phyloP scores from a whole-genome alignment of 64 coral and sea anemone species.

The Pocillopora verrucosa region DNA sequence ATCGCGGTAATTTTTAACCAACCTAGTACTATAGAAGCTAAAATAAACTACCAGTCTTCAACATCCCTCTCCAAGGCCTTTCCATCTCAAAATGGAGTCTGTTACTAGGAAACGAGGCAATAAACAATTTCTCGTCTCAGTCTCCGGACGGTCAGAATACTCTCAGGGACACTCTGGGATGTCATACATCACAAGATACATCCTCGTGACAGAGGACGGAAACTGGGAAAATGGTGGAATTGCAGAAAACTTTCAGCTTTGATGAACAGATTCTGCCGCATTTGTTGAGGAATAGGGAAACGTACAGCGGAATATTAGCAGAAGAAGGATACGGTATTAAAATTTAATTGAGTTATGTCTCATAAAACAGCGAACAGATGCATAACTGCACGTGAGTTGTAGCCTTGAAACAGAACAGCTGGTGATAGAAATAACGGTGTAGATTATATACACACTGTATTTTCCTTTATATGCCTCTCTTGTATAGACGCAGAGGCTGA shows the following conservation, averaged over 20 bases:
- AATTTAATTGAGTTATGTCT: not conserved
- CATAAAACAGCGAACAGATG: not conserved
- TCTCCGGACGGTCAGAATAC: not conserved
- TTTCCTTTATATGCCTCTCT: not conserved
- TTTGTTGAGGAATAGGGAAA: conserved; percentile 66
- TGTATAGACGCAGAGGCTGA: conserved; percentile 24
- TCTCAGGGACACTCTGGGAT: not conserved
- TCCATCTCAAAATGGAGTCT: not conserved
- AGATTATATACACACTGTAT: too few relatives aligned
- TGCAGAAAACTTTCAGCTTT: conserved; percentile 76
- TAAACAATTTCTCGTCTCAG: conserved; percentile 17
- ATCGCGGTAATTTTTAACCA: conserved; percentile 1
- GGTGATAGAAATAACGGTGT: too few relatives aligned
- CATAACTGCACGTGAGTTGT: not conserved
- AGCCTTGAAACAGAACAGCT: too few relatives aligned
- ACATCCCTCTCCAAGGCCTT: not conserved
- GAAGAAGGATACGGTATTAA: conserved; percentile 57
- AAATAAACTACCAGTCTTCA: not conserved
- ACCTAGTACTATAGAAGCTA: not conserved
- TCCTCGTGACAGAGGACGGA: not conserved
- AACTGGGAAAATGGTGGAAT: conserved; percentile 51
- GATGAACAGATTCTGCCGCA: conserved; percentile 74
- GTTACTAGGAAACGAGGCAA: conserved; percentile 37
- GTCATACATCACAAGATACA: not conserved
- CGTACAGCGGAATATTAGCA: conserved; percentile 30